These are phyloP conservation scores for Neoniphon sammara DNA, from an alignment of 2,797 vertebrate species.

Conservation along the genomic window DNA sequence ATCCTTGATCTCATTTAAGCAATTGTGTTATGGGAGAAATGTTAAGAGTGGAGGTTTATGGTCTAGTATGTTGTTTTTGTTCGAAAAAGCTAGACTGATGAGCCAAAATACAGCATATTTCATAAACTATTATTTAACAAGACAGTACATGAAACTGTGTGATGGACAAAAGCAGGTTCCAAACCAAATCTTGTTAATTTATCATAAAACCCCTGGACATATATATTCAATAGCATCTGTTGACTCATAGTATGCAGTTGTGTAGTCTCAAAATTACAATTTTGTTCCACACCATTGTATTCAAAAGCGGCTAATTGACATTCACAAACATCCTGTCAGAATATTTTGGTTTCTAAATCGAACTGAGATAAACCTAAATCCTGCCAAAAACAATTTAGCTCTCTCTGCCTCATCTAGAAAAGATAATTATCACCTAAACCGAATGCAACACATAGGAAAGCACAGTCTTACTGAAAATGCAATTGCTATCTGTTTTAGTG, in stretches of 20 bases:
- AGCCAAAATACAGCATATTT: constrained; percentile 1
- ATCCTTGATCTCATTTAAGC: constrained; percentile 21
- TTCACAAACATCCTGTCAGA: constrained; percentile 33
- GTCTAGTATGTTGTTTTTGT: neutral
- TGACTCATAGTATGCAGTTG: neutral
- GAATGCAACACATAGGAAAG: constrained; percentile 20
- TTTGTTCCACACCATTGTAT: constrained; percentile 1
- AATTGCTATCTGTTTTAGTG: too few relatives aligned
- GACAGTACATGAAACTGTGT: too few relatives aligned
- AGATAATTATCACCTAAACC: constrained; percentile 43
- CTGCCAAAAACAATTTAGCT: constrained; percentile 33
- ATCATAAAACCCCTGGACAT: too few relatives aligned
- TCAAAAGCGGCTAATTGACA: constrained; percentile 6
- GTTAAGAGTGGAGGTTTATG: constrained; percentile 5
- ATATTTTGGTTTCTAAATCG: constrained; percentile 45
- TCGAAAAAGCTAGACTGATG: constrained; percentile 10
- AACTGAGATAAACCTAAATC: constrained; percentile 20
- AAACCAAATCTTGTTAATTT: too few relatives aligned
- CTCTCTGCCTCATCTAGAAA: constrained; percentile 28
- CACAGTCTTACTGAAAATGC: neutral
- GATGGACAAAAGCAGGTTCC: too few relatives aligned
- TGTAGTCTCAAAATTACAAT: neutral
- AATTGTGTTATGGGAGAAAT: constrained; percentile 3
- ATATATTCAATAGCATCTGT: too few relatives aligned
- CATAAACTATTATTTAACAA: neutral